These are phyloP conservation scores for Trochalopteron elliotii DNA, from an alignment of 2,113 vertebrate genomes.

Conservation along the genomic window DNA sequence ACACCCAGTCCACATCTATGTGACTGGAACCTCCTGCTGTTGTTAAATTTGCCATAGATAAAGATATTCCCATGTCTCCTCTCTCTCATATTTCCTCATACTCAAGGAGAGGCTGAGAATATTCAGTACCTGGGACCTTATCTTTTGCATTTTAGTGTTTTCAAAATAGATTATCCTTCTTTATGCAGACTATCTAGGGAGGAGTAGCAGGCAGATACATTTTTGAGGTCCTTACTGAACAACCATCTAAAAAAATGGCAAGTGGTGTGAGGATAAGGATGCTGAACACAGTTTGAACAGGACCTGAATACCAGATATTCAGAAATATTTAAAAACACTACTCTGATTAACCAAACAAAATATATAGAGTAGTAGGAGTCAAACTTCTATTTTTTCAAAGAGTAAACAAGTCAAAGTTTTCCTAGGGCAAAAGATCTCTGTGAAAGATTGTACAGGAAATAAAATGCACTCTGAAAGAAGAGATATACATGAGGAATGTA, in stretches of 20 bases:
- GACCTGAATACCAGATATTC: not conserved
- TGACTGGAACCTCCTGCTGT: not conserved
- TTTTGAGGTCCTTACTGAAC: not conserved
- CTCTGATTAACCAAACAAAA: not conserved
- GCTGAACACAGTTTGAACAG: not conserved
- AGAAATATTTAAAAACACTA: not conserved
- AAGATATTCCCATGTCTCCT: not conserved
- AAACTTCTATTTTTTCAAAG: not conserved
- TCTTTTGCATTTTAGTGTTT: not conserved
- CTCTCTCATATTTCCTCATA: not conserved
- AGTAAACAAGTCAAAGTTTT: not conserved
- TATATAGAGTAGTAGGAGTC: not conserved
- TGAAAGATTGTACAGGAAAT: not conserved
- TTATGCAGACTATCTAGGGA: not conserved
- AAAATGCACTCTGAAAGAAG: not conserved
- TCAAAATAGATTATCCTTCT: not conserved
- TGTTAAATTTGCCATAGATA: not conserved
- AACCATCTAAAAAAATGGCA: not conserved
- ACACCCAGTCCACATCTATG: accelerated
- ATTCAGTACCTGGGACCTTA: not conserved
- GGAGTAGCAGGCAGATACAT: not conserved
- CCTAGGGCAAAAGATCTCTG: not conserved
- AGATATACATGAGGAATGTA: not conserved
- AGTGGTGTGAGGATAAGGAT: not conserved
- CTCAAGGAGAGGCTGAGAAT: not conserved